phyloP scores from a whole-genome alignment of 2,888 invertebrate species.

The Xestobium rufovillosum region DNA sequence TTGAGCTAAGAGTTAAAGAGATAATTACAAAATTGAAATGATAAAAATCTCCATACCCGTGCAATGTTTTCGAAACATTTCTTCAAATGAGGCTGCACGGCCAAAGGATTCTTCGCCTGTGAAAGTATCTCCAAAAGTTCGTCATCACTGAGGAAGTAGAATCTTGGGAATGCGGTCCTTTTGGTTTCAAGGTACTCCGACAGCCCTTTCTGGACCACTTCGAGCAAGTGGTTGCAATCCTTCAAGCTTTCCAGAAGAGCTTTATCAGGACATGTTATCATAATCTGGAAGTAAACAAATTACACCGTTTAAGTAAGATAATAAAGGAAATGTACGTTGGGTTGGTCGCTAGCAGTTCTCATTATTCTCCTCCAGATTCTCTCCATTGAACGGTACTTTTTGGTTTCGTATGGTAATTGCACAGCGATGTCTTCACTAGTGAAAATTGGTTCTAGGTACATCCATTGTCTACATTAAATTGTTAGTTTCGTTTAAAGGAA shows the following conservation, averaged over 20 bases:
- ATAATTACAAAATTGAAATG: constrained; percentile 8
- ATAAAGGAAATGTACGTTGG: constrained; percentile 47
- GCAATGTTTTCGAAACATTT: constrained; percentile 79
- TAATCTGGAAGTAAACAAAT: constrained; percentile 45
- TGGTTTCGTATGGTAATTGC: constrained; percentile 69
- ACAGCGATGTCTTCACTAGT: constrained; percentile 72
- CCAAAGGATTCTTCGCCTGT: constrained; percentile 67
- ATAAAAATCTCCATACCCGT: constrained; percentile 40
- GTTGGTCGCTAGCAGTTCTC: constrained; percentile 59
- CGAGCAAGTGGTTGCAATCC: constrained; percentile 62
- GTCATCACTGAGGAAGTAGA: constrained; percentile 79
- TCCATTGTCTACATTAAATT: constrained; percentile 56
- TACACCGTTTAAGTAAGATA: background rate
- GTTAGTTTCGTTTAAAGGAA: background rate
- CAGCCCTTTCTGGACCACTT: constrained; percentile 67
- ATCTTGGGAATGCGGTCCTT: constrained; percentile 63
- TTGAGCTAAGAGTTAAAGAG: constrained; percentile 53
- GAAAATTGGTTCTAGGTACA: constrained; percentile 78
- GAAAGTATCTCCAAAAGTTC: constrained; percentile 75
- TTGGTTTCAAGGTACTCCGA: constrained; percentile 73
- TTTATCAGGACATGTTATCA: constrained; percentile 52
- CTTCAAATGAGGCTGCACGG: constrained; percentile 74
- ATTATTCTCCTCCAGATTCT: constrained; percentile 73
- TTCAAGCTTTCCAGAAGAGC: constrained; percentile 60
- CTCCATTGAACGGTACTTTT: constrained; percentile 72